phyloP scores from a whole-genome alignment of 2,113 vertebrate genomes.

The Trematocara nigrifrons region DNA sequence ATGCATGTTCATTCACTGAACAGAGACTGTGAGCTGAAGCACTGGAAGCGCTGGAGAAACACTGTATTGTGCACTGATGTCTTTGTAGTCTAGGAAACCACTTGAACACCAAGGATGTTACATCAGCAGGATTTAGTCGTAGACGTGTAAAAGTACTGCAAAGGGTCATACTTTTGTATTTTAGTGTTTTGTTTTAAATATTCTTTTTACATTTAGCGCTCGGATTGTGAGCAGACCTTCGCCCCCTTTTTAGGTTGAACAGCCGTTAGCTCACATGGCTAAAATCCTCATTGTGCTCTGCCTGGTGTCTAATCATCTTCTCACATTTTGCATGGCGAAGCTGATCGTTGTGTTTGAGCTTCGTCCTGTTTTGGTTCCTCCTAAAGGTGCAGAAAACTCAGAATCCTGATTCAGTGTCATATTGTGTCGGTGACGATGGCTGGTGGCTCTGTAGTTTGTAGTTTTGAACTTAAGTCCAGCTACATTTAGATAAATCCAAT shows the following conservation, averaged over 20 bases:
- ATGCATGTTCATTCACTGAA: constrained; percentile 8
- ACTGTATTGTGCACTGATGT: neutral
- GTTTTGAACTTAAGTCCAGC: neutral
- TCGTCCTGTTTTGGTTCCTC: neutral
- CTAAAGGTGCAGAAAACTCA: neutral
- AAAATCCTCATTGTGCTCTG: neutral
- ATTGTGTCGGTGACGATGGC: rapidly evolving
- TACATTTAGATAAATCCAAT: neutral
- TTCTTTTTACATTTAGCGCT: neutral
- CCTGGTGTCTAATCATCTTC: rapidly evolving
- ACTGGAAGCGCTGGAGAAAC: neutral
- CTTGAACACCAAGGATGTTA: neutral
- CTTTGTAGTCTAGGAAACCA: neutral
- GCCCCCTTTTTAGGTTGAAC: neutral
- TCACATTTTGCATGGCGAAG: neutral
- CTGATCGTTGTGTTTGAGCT: neutral
- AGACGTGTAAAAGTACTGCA: neutral
- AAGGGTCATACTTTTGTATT: neutral
- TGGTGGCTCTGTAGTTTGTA: neutral
- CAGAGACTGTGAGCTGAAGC: neutral
- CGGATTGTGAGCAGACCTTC: neutral
- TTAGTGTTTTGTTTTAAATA: neutral
- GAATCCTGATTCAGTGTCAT: neutral
- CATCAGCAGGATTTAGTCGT: neutral
- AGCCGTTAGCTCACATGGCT: rapidly evolving